phyloP scores from a whole-genome alignment of 1,140 invertebrate species.

The Cyrtorhinus lividipennis region DNA sequence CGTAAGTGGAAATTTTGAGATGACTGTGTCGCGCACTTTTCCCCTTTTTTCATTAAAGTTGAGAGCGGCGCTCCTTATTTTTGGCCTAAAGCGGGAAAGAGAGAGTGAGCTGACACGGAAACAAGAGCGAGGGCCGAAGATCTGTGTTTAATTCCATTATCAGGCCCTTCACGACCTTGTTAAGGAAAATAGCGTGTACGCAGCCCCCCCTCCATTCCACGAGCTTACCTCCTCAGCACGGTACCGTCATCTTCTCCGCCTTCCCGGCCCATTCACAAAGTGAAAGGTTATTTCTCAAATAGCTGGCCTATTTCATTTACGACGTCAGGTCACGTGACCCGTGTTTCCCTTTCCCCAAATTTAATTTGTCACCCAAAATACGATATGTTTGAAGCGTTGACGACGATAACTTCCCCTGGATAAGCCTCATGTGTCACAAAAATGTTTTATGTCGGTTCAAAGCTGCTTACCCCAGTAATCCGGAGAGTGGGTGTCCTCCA shows the following conservation, averaged over 20 bases:
- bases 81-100: no score
- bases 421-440: no score
- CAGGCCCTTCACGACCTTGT: neutral
- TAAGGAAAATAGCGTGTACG: neutral
- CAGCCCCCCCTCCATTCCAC: neutral
- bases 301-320: neutral
- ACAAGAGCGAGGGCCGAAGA: neutral
- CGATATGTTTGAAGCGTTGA: neutral
- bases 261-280: no score
- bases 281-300: neutral
- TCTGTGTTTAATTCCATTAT: neutral
- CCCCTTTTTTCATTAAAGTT: neutral
- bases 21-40: no score
- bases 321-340: neutral
- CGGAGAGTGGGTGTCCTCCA: neutral
- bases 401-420: no score
- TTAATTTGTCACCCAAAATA: neutral
- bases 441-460: no score
- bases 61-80: neutral
- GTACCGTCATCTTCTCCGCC: no score
- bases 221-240: neutral
- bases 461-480: neutral
- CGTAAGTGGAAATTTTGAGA: no score
- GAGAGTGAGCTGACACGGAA: neutral
- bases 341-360: neutral